phyloP scores from a whole-genome alignment of 1,140 invertebrate genomes.

The Trichonephila clavata region DNA sequence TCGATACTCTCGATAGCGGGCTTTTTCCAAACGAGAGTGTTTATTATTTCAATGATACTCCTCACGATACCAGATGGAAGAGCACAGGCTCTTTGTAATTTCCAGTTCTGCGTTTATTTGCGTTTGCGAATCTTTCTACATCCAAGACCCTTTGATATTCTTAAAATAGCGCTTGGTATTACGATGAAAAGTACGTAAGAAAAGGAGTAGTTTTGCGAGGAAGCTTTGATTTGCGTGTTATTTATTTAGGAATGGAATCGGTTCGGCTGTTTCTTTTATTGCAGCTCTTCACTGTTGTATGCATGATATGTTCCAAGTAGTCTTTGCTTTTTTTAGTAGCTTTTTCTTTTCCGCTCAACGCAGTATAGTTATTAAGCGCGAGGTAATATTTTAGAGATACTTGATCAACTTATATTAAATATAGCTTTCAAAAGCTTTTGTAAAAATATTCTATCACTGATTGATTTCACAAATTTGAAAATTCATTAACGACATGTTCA shows the following conservation, averaged over 20 bases:
- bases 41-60: conserved; percentile 4
- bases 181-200: neutral
- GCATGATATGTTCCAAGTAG: neutral
- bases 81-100: neutral
- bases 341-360: neutral
- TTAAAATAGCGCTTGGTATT: neutral
- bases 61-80: neutral
- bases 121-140: neutral
- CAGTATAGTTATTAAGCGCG: neutral
- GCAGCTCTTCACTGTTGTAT: neutral
- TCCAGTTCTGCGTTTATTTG: neutral
- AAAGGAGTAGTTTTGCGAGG: neutral
- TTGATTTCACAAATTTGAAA: too few species aligned
- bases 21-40: neutral
- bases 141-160: neutral
- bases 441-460: too few species aligned
- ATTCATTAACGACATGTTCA: too few species aligned
- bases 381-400: too few species aligned
- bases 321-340: neutral
- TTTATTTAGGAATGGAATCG: neutral
- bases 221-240: conserved; percentile 1
- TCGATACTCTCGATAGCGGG: conserved; percentile 33
- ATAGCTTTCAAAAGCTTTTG: too few species aligned
- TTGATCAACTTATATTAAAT: too few species aligned
- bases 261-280: neutral